Conservation (phyloP, 2,113 vertebrate species). For the Melanotaenia duboulayi region DNA sequence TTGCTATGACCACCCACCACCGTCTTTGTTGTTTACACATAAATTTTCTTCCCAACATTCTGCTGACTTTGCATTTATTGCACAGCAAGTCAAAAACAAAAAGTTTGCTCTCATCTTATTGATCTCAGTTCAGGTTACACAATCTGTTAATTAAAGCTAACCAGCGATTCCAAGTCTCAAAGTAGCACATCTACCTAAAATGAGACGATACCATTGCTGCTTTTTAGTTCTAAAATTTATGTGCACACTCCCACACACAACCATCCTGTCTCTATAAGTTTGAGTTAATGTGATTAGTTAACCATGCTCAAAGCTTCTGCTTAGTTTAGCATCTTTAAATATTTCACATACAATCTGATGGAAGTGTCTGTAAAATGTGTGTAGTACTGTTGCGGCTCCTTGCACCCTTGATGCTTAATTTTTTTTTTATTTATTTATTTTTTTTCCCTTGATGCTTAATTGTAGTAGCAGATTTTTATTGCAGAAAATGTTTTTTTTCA, state of each 20-base stretch:
- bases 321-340: too few relatives aligned
- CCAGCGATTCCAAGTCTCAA: neutral
- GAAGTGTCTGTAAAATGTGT: too few relatives aligned
- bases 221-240: neutral
- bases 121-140: neutral
- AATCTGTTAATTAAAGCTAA: too few relatives aligned
- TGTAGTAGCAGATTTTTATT: too few relatives aligned
- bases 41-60: slow-evolving; percentile 29
- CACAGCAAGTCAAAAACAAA: slow-evolving; percentile 12
- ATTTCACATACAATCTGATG: too few relatives aligned
- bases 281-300: slow-evolving; percentile 20
- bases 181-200: neutral
- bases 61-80: slow-evolving; percentile 27
- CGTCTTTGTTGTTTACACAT: slow-evolving; percentile 8
- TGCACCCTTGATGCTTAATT: too few relatives aligned
- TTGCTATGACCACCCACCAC: slow-evolving; percentile 38
- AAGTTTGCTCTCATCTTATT: neutral
- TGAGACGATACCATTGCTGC: neutral
- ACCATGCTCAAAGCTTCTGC: neutral
- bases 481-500: too few relatives aligned
- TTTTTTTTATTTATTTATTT: too few relatives aligned
- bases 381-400: too few relatives aligned
- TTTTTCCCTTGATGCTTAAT: too few relatives aligned
- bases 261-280: neutral
- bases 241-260: neutral